Conservation (phyloP, 2,888 invertebrate species). For the Anoncus sp. region DNA sequence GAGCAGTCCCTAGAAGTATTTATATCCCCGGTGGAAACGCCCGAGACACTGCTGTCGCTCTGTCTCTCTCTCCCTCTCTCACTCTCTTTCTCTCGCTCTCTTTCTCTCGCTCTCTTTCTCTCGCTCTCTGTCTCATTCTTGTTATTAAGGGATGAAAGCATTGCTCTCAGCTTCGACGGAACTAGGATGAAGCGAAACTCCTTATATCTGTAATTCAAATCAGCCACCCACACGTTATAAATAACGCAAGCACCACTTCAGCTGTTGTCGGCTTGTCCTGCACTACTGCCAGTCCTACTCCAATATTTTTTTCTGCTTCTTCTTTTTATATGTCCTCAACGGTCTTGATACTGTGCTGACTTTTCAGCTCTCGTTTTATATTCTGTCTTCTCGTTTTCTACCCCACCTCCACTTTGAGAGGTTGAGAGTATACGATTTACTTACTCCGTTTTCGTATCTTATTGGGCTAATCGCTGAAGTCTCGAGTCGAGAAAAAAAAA, state of each 20-base stretch:
- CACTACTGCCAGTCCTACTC: conserved; percentile 20
- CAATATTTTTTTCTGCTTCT: conserved; percentile 9
- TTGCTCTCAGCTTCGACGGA: conserved; percentile 29
- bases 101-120: not conserved
- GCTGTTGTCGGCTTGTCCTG: conserved; percentile 15
- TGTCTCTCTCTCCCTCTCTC: not conserved
- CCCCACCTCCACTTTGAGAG: conserved; percentile 4
- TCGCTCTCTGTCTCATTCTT: not conserved
- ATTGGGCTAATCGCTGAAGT: conserved; percentile 44
- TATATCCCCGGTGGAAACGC: conserved; percentile 21
- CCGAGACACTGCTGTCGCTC: conserved; percentile 11
- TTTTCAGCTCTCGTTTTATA: conserved; percentile 34
- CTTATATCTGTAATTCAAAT: conserved; percentile 61
- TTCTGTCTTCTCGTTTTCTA: conserved; percentile 12
- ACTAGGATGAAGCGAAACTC: conserved; percentile 23
- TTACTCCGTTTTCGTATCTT: conserved; percentile 11
- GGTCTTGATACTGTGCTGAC: conserved; percentile 32
- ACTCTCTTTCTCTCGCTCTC: not conserved
- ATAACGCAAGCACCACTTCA: conserved; percentile 56
- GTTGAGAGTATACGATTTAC: conserved; percentile 20
- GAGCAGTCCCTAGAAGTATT: conserved; percentile 28
- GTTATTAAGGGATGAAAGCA: conserved; percentile 41
- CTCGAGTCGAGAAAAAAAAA: conserved; percentile 9
- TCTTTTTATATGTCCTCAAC: conserved; percentile 16
- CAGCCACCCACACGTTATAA: conserved; percentile 54